Evolutionary conservation across 2,113 vertebrate species (phyloP).

Genomic region (Xenopus borealis): DNA sequence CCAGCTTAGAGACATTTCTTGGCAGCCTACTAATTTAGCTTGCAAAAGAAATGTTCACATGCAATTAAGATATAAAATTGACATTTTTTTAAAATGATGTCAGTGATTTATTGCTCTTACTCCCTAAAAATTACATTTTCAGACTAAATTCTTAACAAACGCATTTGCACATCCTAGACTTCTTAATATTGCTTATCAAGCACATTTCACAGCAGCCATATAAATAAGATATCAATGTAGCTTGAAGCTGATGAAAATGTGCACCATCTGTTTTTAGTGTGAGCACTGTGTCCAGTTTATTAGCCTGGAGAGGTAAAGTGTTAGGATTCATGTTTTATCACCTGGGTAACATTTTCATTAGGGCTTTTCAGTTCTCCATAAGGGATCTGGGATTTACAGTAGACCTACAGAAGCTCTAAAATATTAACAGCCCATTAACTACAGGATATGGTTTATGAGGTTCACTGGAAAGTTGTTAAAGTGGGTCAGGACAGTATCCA

Average conservation of each 20-base stretch:
- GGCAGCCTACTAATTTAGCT: no score
- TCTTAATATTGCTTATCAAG: no score
- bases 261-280: conserved; percentile 38
- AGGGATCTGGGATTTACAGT: conserved; percentile 56
- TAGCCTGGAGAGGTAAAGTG: conserved; percentile 41
- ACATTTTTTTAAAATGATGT: no score
- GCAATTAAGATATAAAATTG: no score
- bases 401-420: conserved; percentile 57
- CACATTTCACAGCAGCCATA: conserved; percentile 1
- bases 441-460: conserved; percentile 57
- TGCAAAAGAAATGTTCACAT: no score
- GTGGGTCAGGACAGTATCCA: conserved; percentile 55
- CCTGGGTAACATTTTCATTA: conserved; percentile 47
- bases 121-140: no score
- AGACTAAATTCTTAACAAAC: no score
- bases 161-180: no score
- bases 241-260: conserved; percentile 32
- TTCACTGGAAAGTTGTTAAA: conserved; percentile 60
- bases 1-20: no score
- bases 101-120: no score
- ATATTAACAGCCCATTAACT: conserved; percentile 59
- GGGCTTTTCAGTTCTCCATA: conserved; percentile 50
- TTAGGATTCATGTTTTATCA: conserved; percentile 47
- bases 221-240: conserved; percentile 20
- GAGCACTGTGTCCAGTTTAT: conserved; percentile 36